These are phyloP conservation scores for Calyptomena viridis DNA, from an alignment of 2,113 vertebrate species.

Conservation along the genomic window DNA sequence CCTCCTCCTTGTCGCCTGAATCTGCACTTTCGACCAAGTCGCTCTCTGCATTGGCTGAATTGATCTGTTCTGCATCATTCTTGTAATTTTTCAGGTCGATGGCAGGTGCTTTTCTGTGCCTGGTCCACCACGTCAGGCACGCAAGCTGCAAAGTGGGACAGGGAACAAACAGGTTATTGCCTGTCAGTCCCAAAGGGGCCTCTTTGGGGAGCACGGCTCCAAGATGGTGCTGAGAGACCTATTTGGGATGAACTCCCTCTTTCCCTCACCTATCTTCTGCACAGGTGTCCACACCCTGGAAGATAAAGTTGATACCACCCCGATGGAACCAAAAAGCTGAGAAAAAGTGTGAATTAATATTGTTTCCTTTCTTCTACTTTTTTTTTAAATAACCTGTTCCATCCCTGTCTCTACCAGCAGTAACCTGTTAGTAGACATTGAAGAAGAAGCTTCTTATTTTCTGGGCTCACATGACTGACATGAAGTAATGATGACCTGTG, in stretches of 20 bases:
- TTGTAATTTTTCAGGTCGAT: constrained; percentile 34
- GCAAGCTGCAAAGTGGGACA: constrained; percentile 70
- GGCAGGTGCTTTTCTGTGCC: constrained; percentile 60
- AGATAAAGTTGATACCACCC: neutral
- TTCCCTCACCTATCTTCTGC: neutral
- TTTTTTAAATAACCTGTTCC: neutral
- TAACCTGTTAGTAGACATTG: neutral
- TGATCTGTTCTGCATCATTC: neutral
- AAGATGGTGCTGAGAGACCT: neutral
- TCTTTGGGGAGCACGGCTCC: neutral
- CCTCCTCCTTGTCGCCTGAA: neutral
- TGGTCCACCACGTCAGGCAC: constrained; percentile 91
- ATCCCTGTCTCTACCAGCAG: neutral
- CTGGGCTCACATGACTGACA: neutral
- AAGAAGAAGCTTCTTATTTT: neutral
- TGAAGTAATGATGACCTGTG: neutral
- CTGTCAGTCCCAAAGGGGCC: neutral
- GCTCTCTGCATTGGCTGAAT: neutral
- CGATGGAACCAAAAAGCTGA: neutral
- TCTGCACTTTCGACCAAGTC: neutral
- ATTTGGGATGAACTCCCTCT: fast-evolving
- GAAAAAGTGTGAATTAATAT: neutral
- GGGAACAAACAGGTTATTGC: neutral
- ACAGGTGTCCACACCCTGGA: neutral
- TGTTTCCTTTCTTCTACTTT: neutral